Evolutionary conservation across 1,140 invertebrate genomes (phyloP).

Genomic region (Drosophila santomea): DNA sequence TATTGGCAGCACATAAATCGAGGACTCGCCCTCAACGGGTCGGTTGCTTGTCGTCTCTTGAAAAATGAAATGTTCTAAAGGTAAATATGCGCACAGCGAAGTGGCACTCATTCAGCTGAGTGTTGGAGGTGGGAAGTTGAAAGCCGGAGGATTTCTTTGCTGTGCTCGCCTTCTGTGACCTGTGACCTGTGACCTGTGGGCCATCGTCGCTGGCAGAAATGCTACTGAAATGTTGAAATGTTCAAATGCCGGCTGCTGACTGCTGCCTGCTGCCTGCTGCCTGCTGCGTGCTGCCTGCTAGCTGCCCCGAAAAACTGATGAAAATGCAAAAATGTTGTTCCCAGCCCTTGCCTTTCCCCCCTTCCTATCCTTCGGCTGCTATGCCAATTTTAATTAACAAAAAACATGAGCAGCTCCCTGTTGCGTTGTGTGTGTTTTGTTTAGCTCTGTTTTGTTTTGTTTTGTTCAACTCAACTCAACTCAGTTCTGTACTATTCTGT

Average conservation of each 20-base stretch:
- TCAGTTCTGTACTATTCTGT: constrained; percentile 32
- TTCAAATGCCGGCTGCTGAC: no score
- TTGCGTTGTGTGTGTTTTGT: constrained; percentile 51
- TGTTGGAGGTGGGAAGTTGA: constrained; percentile 9
- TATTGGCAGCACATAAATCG: constrained; percentile 80
- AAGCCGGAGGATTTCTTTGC: background rate
- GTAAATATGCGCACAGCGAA: constrained; percentile 39
- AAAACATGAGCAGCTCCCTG: constrained; percentile 69
- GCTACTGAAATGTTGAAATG: constrained; percentile 8
- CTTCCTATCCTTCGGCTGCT: constrained; percentile 18
- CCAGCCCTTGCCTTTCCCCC: background rate
- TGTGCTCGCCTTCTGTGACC: constrained; percentile 8
- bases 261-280: background rate
- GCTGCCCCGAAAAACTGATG: constrained; percentile 30
- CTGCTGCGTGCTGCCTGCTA: no score
- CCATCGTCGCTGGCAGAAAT: constrained; percentile 19
- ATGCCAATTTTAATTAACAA: constrained; percentile 80
- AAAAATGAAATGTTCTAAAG: constrained; percentile 61
- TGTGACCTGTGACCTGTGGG: constrained; percentile 22
- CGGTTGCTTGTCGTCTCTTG: constrained; percentile 20
- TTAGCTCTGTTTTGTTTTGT: constrained; percentile 39
- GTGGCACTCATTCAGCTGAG: constrained; percentile 12
- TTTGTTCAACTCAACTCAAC: constrained; percentile 2
- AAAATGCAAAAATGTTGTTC: constrained; percentile 59
- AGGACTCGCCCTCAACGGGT: constrained; percentile 18